Base-by-base conservation (phyloP, 2,888 invertebrate species). In the Rhorus exstirpatorius region DNA sequence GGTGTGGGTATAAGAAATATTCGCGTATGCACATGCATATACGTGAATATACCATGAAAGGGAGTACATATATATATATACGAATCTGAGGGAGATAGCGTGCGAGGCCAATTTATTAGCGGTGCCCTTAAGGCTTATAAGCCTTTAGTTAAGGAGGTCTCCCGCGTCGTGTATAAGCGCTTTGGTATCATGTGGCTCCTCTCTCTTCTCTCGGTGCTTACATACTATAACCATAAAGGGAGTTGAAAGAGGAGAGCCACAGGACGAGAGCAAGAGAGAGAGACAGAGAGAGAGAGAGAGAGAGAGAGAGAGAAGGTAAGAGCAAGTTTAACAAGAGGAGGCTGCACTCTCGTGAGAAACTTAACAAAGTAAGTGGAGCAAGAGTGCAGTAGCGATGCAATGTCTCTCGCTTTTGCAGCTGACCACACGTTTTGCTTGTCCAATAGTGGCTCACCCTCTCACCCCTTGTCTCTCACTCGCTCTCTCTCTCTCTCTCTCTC, bases 81-180 rank as follows among this genome's bases (percentile, higher is more conserved):
- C 19, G 63, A 68, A 51, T 68, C 24, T n/a, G 58, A 79, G 65
- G 41, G 58, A 82, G 82, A 82, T 75, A 75, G 74, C 78, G 70
- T 65, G 78, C 78, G 70, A 70, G 70, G 89, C 89, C 90, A 91
- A 91, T 91, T 91, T 91, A 91, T 91, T 91, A 91, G 90, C 87
- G 86, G 83, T 90, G 88, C 89, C 89, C 89, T 90, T 90, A 81
- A 83, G 79, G 82, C 74, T 79, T 79, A 75, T 76, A 75, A 89
- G 90, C 89, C 90, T 88, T 67, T 88, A 89, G 88, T 89, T 89
- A 88, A 90, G 87, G 86, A 82, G 87, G 86, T 86, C 86, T 86
- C 87, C 87, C 81, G 87, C 80, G 84, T 85, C 83, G 85, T 85
- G 83, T 83, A n/a, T n/a, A 83, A 80, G 79, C 67, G 68, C 67